phyloP scores from a whole-genome alignment of 2,888 invertebrate genomes.

The Chrysolina americana region DNA sequence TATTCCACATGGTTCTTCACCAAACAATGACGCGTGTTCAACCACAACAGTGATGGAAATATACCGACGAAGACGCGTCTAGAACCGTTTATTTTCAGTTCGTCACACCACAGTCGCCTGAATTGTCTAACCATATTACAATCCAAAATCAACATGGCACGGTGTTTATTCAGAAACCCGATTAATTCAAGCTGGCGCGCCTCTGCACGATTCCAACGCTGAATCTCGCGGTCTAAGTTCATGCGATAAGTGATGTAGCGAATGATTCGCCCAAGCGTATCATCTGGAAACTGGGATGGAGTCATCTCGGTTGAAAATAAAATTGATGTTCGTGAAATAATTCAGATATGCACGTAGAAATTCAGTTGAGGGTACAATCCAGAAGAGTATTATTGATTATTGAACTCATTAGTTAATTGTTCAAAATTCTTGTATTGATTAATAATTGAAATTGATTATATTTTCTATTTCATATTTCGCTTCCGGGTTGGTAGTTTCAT shows the following conservation, averaged over 20 bases:
- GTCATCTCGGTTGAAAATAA: not conserved
- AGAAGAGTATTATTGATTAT: not conserved
- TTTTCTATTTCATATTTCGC: no score
- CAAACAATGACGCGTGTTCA: no score
- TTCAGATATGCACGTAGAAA: not conserved
- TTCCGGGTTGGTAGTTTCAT: no score
- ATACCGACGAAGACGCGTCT: not conserved
- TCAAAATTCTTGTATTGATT: no score
- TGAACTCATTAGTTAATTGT: no score
- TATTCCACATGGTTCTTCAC: no score
- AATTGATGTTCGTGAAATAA: slow-evolving; percentile 11
- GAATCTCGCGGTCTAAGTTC: slow-evolving; percentile 15
- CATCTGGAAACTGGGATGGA: slow-evolving; percentile 23
- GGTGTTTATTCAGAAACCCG: not conserved
- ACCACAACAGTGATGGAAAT: no score
- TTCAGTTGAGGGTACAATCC: not conserved
- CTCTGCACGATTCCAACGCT: slow-evolving; percentile 2
- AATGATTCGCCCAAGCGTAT: slow-evolving; percentile 14
- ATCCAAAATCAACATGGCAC: not conserved
- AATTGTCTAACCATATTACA: not conserved
- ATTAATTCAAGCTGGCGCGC: slow-evolving; percentile 13
- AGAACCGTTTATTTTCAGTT: not conserved
- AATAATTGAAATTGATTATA: no score
- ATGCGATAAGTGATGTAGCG: slow-evolving; percentile 22
- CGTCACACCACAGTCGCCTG: not conserved